These are phyloP conservation scores for Paradoxurus hermaphroditus DNA, from an alignment of 2,113 vertebrate species.

Conservation along the genomic window DNA sequence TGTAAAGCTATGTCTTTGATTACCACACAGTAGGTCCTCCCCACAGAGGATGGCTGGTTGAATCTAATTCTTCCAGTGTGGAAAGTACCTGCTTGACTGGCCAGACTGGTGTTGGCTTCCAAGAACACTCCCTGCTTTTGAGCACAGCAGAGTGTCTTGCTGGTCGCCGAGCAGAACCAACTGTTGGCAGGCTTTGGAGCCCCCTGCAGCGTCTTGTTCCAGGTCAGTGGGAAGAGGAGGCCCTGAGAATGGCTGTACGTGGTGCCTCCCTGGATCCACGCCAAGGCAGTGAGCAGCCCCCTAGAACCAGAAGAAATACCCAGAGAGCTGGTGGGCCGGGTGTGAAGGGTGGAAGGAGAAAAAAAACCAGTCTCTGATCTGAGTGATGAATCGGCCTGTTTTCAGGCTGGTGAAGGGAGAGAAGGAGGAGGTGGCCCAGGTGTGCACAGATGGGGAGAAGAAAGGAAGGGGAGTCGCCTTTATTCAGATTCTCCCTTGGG, in stretches of 20 bases:
- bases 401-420: not conserved
- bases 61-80: not conserved
- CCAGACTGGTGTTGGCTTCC: not conserved
- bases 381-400: not conserved
- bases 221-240: constrained; percentile 39
- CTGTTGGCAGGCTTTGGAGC: not conserved
- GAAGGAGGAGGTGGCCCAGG: not conserved
- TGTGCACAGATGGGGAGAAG: not conserved
- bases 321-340: not conserved
- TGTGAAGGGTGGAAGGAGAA: not conserved
- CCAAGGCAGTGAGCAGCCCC: not conserved
- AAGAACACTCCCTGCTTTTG: not conserved
- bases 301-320: not conserved
- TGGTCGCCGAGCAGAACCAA: not conserved
- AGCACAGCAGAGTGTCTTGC: not conserved
- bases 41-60: not conserved
- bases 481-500: not conserved
- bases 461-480: not conserved
- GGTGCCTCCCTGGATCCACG: not conserved
- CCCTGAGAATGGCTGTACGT: not conserved
- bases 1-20: not conserved
- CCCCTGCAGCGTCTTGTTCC: not conserved
- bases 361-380: not conserved
- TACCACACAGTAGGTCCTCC: not conserved
- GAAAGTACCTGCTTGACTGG: constrained; percentile 37